Base-by-base conservation (phyloP, 1,140 invertebrate genomes). In the Pectinophora gossypiella region DNA sequence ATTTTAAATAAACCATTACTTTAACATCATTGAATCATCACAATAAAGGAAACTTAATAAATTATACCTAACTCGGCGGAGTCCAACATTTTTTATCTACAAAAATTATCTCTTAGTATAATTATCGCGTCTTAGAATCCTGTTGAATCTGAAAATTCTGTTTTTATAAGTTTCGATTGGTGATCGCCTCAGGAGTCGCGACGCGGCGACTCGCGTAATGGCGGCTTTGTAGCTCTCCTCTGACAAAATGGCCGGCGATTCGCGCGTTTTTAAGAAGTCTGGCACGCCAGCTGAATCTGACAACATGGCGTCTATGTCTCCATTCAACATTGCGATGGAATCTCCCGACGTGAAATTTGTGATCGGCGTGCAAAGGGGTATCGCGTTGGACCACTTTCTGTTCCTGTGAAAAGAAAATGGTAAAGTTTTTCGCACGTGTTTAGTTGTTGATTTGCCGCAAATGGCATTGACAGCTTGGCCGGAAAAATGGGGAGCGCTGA, bases 371-470 rank as follows among this genome's bases (percentile, higher is more conserved):
- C 93, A 94, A 16, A 92, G 91, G 0, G 95, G 95, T 51, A 96
- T 93, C 1, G 93, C 91, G 55, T 93, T 94, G 0, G 94, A 96
- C 96, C 96, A 97, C 85, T 94, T 94, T 16, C 95, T 94, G 71
- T 93, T 94, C 65, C 92, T 89, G 74, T 10, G 16, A 40, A 13
- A 13, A 10, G 2, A 40, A 32, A n/a, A 32, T 32, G 9, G n/a
- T n/a, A n/a, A n/a, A n/a, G n/a, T n/a, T n/a, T n/a, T n/a, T n/a
- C n/a, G n/a, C n/a, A n/a, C n/a, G n/a, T n/a, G n/a, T n/a, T n/a
- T n/a, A n/a, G n/a, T n/a, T n/a, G n/a, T n/a, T n/a, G n/a, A n/a
- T n/a, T n/a, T n/a, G n/a, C n/a, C n/a, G n/a, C n/a, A n/a, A n/a
- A n/a, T n/a, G n/a, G n/a, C n/a, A n/a, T n/a, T n/a, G n/a, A n/a